phyloP scores from a whole-genome alignment of 1,140 invertebrate species.

The Bactericera cockerelli region DNA sequence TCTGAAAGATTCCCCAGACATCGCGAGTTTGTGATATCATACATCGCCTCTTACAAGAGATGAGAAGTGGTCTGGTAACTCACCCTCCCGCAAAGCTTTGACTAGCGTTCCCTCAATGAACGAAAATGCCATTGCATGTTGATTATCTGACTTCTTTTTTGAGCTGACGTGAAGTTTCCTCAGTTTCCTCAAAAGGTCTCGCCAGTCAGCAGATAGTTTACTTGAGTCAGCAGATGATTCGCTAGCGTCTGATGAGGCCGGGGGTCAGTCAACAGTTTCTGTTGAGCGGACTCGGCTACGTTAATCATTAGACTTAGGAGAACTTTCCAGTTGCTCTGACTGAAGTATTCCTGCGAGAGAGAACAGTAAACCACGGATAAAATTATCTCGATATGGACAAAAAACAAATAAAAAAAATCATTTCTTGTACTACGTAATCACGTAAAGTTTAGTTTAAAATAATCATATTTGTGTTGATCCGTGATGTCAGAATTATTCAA shows the following conservation, averaged over 20 bases:
- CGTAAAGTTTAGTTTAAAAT: no score
- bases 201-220: constrained; percentile 31
- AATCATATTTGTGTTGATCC: no score
- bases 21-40: no score
- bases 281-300: constrained; percentile 37
- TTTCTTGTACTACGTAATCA: no score
- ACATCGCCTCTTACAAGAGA: no score
- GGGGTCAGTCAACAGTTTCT: constrained; percentile 45
- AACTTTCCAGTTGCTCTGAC: constrained; percentile 50
- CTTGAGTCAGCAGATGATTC: constrained; percentile 22
- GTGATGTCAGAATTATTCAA: no score
- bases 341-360: constrained; percentile 41
- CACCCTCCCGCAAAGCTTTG: constrained; percentile 69
- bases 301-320: constrained; percentile 61
- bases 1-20: no score
- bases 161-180: constrained; percentile 52
- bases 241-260: not conserved
- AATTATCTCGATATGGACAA: not conserved
- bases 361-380: constrained; percentile 14
- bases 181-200: constrained; percentile 47
- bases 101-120: constrained; percentile 88
- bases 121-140: constrained; percentile 66
- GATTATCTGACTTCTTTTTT: constrained; percentile 30
- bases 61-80: no score
- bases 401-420: no score